phyloP scores from a whole-genome alignment of 2,888 invertebrate genomes.

The Sipunculus nudus region DNA sequence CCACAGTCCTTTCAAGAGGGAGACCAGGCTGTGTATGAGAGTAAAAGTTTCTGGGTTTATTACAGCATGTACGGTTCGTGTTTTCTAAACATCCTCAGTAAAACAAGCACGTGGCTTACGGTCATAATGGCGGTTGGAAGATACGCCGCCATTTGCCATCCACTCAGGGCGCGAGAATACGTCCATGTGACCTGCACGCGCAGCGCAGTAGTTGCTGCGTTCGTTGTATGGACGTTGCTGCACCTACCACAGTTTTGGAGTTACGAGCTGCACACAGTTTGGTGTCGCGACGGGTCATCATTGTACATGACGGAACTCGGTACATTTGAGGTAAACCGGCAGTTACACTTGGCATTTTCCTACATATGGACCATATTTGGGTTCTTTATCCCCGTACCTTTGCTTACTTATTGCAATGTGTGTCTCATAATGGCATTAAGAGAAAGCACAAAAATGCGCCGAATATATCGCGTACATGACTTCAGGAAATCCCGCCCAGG shows the following conservation, averaged over 20 bases:
- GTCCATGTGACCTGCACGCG: conserved; percentile 54
- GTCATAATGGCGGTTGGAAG: conserved; percentile 63
- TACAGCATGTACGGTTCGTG: no score
- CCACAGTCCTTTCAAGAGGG: conserved; percentile 48
- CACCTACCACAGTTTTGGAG: conserved; percentile 28
- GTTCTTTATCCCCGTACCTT: conserved; percentile 58
- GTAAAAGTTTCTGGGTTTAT: conserved; percentile 5
- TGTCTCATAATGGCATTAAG: conserved; percentile 49
- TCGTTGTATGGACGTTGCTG: conserved; percentile 21
- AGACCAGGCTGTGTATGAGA: conserved; percentile 6
- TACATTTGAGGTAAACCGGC: conserved; percentile 7
- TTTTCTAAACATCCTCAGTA: conserved; percentile 59
- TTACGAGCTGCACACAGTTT: conserved; percentile 9
- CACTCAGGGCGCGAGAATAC: conserved; percentile 58
- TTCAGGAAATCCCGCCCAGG: conserved; percentile 15
- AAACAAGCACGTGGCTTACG: conserved; percentile 62
- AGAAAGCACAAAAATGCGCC: conserved; percentile 24
- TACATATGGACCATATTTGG: conserved; percentile 54
- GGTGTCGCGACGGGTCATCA: no score
- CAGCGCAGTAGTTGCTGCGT: conserved; percentile 44
- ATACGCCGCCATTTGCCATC: conserved; percentile 63
- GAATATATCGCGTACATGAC: conserved; percentile 26
- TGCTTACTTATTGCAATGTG: conserved; percentile 59
- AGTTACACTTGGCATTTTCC: conserved; percentile 16
- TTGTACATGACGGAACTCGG: conserved; percentile 29